Conservation (phyloP, 2,797 vertebrate genomes). For the Microhierax caerulescens region DNA sequence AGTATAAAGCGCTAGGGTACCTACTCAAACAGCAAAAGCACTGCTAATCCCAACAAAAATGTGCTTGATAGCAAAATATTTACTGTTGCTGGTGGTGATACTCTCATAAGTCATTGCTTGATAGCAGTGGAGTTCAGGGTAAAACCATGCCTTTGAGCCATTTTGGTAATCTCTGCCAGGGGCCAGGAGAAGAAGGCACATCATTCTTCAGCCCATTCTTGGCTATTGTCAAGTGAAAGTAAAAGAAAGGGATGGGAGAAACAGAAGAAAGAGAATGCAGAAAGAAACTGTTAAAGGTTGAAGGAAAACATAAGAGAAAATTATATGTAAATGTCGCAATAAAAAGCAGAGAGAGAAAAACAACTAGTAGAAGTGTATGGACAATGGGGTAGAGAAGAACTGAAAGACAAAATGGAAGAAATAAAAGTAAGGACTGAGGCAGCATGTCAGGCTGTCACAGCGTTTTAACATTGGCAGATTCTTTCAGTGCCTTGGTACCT, state of each 20-base stretch:
- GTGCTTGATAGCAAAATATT: not conserved
- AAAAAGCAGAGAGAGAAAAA: not conserved
- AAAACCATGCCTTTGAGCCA: not conserved
- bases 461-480: not conserved
- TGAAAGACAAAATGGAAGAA: not conserved
- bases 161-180: not conserved
- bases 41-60: not conserved
- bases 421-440: not conserved
- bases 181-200: not conserved
- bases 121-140: not conserved
- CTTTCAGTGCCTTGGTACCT: not conserved
- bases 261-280: not conserved
- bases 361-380: not conserved
- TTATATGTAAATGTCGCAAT: not conserved
- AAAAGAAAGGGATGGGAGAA: not conserved
- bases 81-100: not conserved
- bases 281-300: not conserved
- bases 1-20: not conserved
- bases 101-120: not conserved
- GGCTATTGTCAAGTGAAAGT: not conserved
- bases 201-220: not conserved
- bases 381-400: not conserved
- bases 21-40: not conserved
- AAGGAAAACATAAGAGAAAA: not conserved
- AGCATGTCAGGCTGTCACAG: not conserved